Evolutionary conservation across 30 jellyfish, hydroid and myxozoan genomes (phyloP), one percentile per base, ranked within the genome.

Genomic region (Aurelia aurita): DNA sequence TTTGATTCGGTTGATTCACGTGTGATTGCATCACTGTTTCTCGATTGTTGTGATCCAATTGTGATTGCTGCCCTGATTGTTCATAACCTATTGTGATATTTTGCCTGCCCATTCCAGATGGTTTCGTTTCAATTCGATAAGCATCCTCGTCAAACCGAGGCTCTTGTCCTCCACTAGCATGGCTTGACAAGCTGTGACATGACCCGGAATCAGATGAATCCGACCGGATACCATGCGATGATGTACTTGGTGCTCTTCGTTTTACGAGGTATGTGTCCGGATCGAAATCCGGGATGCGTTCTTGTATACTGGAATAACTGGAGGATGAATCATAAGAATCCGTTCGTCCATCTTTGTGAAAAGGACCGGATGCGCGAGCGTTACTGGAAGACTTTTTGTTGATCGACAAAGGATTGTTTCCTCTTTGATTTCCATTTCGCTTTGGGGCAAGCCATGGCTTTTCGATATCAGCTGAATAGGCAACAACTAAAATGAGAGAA

Each of bases 261-360:
- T 85, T 83, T 6, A 83, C 60, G 23, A 71, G 55, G 74, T 83
- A 83, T 5, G 93, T 83, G 35, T 83, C 93, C 53, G 93, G 93
- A 64, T 83, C 93, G 45, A 83, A 83, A 12, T 69, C 86, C 59
- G 93, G 86, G 34, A 71, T 69, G 28, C 93, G 93, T 8, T 83
- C 93, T 70, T 83, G 93, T 28, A 68, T 74, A 45, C 93, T 83
- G 25, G 93, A 83, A 46, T 57, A 55, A 67, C 93, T 83, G 73
- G 85, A 28, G 0, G 93, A 0, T 6, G 93, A 83, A 83, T 83
- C 93, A n/a, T 18, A 32, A n/a, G 93, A 83, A 61, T 83, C 93
- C 19, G 73, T 58, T 7, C 93, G 93, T 31, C 54, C 76, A 22
- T 75, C 87, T 28, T 35, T 68, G 39, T 34, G 55, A 3, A 18